These are phyloP conservation scores for Phortica magna DNA, from an alignment of 2,888 invertebrate species.

Conservation along the genomic window DNA sequence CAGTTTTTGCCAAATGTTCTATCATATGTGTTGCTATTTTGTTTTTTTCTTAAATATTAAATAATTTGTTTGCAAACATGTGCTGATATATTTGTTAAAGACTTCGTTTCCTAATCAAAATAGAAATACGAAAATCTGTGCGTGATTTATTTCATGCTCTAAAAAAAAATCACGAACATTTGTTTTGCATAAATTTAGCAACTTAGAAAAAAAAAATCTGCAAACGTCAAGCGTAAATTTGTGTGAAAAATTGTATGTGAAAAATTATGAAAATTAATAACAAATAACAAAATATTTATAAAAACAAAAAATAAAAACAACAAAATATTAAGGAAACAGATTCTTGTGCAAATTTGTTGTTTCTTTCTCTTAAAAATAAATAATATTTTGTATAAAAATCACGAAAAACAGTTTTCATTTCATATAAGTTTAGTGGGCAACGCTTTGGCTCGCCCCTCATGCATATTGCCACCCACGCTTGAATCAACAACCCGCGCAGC, in stretches of 20 bases:
- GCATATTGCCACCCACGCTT: too few species aligned
- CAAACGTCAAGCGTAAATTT: conserved; percentile 7
- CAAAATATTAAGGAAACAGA: conserved; percentile 4
- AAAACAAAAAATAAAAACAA: neutral
- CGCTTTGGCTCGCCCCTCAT: too few species aligned
- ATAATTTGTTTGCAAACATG: conserved; percentile 1
- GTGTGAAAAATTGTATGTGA: neutral
- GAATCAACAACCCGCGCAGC: neutral
- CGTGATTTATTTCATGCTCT: conserved; percentile 16
- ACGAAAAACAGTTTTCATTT: conserved; percentile 36
- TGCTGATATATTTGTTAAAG: conserved; percentile 1
- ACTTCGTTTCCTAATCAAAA: too few species aligned
- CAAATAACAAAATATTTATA: conserved; percentile 9
- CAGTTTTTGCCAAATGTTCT: too few species aligned
- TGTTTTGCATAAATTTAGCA: conserved; percentile 1
- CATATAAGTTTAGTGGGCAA: too few species aligned
- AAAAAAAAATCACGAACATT: neutral
- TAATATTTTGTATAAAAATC: neutral
- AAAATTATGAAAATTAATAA: neutral
- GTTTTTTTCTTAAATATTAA: conserved; percentile 3
- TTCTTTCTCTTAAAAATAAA: conserved; percentile 27
- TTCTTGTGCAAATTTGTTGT: neutral
- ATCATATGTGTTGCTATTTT: too few species aligned
- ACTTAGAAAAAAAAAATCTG: neutral
- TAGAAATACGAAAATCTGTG: too few species aligned